Base-by-base conservation (phyloP, 2,797 vertebrate genomes). In the Lerista edwardsae region DNA sequence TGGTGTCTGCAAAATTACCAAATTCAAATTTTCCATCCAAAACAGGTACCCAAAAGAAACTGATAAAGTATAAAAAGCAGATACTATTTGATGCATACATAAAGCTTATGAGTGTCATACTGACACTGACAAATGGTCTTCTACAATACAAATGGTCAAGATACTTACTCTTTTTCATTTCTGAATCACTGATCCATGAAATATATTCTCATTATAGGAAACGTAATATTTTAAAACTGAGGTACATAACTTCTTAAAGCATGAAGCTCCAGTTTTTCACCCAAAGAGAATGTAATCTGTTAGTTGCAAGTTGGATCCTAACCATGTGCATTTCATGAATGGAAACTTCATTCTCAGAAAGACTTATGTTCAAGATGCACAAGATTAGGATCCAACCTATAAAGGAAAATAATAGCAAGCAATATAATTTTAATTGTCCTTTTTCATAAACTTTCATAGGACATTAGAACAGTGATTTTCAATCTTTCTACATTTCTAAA, bases 61-160 rank as follows among this genome's bases (percentile, higher is more conserved):
- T 61, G 31, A 75, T 88, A 67, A 80, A n/a, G 23, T 47, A 84
- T 82, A 79, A 86, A 80, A 59, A 86, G 67, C 51, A 31, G 36
- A 64, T 36, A 55, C 3, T 57, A 41, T 88, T 15, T 25, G 79
- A 73, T 80, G 78, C 14, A 82, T 88, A 79, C 83, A 84, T 86
- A 68, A 27, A 62, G 51, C n/a, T n/a, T n/a, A 51, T 21, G 21
- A 27, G 27, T 82, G 84, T 90, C 25, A 80, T 57, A 73, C 0
- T 29, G 73, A 3, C 4, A 62, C 36, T 19, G 62, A 14, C 9
- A 15, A 61, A 41, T 62, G 19, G 57, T 41, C 44, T 29, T 36
- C 39, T 69, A 69, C 21, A 57, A 61, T 61, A 17, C 59, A 61
- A 25, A n/a, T 4, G 25, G 36, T 12, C 19, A 68, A 57, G 23